Percentiles rank a stretch among this genome's conserved stretches.
phyloP scores from a whole-genome alignment of 92 coral and sea anemone genomes.

The Parazoanthus darwini region DNA sequence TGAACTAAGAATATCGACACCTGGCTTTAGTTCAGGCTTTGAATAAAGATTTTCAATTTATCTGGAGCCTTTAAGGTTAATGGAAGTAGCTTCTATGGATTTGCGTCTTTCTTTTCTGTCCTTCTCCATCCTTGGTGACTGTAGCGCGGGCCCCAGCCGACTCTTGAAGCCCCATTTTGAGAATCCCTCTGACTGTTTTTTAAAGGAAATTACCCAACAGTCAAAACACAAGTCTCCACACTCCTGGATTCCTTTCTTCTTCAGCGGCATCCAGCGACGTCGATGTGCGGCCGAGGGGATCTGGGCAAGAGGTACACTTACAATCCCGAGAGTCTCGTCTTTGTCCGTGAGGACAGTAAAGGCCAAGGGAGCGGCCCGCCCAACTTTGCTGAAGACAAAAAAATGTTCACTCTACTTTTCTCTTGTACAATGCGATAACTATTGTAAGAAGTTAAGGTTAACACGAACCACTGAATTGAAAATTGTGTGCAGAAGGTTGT shows the following conservation, averaged over 20 bases:
- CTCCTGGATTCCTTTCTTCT: slow-evolving; percentile 67
- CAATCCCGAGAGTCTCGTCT: slow-evolving; percentile 79
- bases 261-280: slow-evolving; percentile 94
- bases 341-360: slow-evolving; percentile 81
- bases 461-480: too few relatives aligned
- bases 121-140: slow-evolving; percentile 27
- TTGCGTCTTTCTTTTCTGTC: slow-evolving; percentile 75
- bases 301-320: slow-evolving; percentile 80
- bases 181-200: slow-evolving; percentile 40
- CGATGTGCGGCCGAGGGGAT: slow-evolving; percentile 94
- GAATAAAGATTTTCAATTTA: slow-evolving; percentile 85
- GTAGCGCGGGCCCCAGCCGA: slow-evolving; percentile 46
- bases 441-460: too few relatives aligned
- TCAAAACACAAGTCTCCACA: slow-evolving; percentile 94
- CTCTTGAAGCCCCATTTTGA: slow-evolving; percentile 56
- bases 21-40: slow-evolving; percentile 13
- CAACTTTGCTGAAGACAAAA: slow-evolving; percentile 61
- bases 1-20: slow-evolving; percentile 33
- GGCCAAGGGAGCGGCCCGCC: slow-evolving; percentile 78
- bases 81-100: slow-evolving; percentile 81
- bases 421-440: too few relatives aligned
- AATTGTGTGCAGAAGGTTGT: too few relatives aligned
- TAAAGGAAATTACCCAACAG: slow-evolving; percentile 87
- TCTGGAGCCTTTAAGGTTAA: slow-evolving; percentile 79
- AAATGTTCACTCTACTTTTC: not conserved